Base-by-base conservation (phyloP, 2,888 invertebrate species). In the Mesoligia furuncula region DNA sequence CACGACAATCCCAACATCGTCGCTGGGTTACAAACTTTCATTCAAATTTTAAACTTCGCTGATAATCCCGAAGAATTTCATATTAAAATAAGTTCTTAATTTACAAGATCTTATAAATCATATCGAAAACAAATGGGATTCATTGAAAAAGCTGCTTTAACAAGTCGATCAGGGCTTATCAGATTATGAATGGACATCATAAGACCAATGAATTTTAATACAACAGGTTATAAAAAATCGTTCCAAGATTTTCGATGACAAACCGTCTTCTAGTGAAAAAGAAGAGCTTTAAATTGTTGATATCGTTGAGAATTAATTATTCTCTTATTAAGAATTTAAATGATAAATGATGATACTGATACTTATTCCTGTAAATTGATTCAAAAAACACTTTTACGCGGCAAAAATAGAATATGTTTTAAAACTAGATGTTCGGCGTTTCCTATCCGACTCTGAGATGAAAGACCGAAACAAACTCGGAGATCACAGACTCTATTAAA, bases 1-100 rank as follows among this genome's bases (percentile, higher is more conserved):
- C 92, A 89, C 90, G 91, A 90, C 92, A 90, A 89, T 86, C 89
- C 84, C 75, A 83, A 88, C 82, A 89, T 86, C 79, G 88, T 86
- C 78, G 88, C 80, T 79, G 86, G 86, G 86, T 89, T 86, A 79
- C 87, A 88, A 92, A 91, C 86, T 91, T 90, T 77, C 84, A 90
- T 87, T 90, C 64, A 89, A 88, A 92, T 92, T 85, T 88, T 83
- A 87, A 90, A 91, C 89, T 89, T 88, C 48, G 62, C 36, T 70
- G 83, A 87, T 83, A 75, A 65, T 64, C 70, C 70, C 70, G 39
- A 80, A 86, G 74, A 71, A 86, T 81, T 77, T 81, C 57, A 48
- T 76, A 72, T 75, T 80, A 67, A 73, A 78, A 74, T 69, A 77
- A 78, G 54, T 81, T 73, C 51, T 77, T 62, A 54, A 73, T 83